Conservation (phyloP, 2,888 invertebrate species). For the Acleris emargana region DNA sequence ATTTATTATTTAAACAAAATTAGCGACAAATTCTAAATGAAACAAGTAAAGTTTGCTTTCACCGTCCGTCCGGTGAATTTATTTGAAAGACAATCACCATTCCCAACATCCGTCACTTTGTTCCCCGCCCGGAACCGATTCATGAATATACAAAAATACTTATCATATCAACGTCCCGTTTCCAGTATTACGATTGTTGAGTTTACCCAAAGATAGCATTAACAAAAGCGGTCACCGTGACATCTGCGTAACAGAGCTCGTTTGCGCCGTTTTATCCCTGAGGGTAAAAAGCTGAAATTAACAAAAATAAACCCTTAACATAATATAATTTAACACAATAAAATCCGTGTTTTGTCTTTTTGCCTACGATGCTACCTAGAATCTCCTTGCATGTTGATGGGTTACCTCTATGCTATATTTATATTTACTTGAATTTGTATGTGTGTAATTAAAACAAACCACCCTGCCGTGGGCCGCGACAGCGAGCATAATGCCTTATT, state of each 20-base stretch:
- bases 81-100: constrained; percentile 58
- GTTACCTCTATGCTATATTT: constrained; percentile 4
- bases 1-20: too few relatives aligned
- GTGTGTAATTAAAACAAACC: constrained; percentile 25
- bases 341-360: too few relatives aligned
- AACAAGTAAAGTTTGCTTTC: constrained; percentile 34
- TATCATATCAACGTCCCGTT: constrained; percentile 57
- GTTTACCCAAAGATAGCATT: constrained; percentile 52
- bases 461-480: background rate
- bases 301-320: too few relatives aligned
- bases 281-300: constrained; percentile 1
- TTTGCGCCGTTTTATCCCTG: constrained; percentile 37
- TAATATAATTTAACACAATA: too few relatives aligned
- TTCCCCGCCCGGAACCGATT: constrained; percentile 47
- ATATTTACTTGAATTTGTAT: too few relatives aligned
- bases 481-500: constrained; percentile 14
- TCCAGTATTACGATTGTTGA: constrained; percentile 52
- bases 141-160: constrained; percentile 67
- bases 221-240: constrained; percentile 40
- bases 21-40: constrained; percentile 23
- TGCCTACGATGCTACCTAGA: background rate
- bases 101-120: constrained; percentile 52
- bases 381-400: background rate
- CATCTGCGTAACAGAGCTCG: constrained; percentile 40
- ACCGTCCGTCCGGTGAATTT: constrained; percentile 43